Evolutionary conservation across 2,888 invertebrate genomes (phyloP).

Genomic region (Hemaris fuciformis): DNA sequence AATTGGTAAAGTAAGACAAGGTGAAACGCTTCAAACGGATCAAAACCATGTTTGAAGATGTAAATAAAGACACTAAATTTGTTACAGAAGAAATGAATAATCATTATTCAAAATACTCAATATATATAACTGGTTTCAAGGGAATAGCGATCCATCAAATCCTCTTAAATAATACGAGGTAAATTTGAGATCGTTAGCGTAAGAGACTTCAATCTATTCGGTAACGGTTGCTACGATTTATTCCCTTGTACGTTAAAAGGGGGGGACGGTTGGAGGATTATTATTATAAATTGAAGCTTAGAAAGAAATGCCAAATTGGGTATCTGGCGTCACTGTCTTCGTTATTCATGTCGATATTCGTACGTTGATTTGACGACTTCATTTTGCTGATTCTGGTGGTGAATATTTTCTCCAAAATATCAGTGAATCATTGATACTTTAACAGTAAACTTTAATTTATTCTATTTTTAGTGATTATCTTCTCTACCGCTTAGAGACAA

Average conservation of each 20-base stretch:
- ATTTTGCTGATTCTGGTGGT: too few species aligned
- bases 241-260: not conserved
- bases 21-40: not conserved
- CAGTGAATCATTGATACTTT: too few species aligned
- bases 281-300: not conserved
- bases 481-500: too few species aligned
- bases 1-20: not conserved
- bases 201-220: not conserved
- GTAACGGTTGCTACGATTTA: not conserved
- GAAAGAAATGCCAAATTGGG: not conserved
- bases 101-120: not conserved
- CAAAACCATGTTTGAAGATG: not conserved
- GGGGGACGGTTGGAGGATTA: not conserved
- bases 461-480: too few species aligned
- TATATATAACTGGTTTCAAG: not conserved
- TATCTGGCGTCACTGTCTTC: not conserved
- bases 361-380: too few species aligned
- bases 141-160: not conserved
- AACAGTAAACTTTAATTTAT: too few species aligned
- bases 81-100: not conserved
- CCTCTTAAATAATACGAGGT: not conserved
- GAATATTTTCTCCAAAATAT: too few species aligned
- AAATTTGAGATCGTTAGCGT: conserved; percentile 2
- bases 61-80: not conserved
- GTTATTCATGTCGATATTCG: too few species aligned